Base-by-base conservation (phyloP, 2,113 vertebrate species). In the Archocentrus centrarchus region DNA sequence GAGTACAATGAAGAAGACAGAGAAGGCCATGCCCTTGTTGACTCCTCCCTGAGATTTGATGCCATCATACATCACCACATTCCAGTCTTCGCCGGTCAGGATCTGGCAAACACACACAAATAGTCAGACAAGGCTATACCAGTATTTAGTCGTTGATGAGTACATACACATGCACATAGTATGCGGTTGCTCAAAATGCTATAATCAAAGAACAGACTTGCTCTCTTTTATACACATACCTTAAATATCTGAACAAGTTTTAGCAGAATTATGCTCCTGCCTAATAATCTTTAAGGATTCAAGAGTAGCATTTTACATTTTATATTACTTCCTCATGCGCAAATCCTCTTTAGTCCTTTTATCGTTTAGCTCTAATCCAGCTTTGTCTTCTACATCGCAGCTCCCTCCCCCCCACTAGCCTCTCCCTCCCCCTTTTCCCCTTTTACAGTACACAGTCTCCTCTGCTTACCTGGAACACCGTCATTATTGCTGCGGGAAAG, bases 401-500 rank as follows among this genome's bases (percentile, higher is more conserved):
- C 18, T n/a, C 32, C 32, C 27, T 27, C 53, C 30, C 61, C 24
- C 44, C 50, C 47, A 55, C 68, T 73, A 32, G 18, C 47, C 18
- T 27, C 59, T 37, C 7, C 13, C 37, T 30, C 76, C 55, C 37
- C 32, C 20, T 24, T 68, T 55, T 70, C 15, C n/a, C 63, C 44
- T 18, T 76, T 53, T 59, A 60, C 27, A 77, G 41, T 64, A 66
- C 70, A 63, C 39, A 2, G 6, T 62, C 59, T 59, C 61, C 44
- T 68, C 35, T 37, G 24, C 93, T 88, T 95, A 98, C 98, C 98
- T 99, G 98, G 94, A 99, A 99, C 86, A 99, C 98, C 1, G 98
- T 99, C 98, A 99, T 99, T 97, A 99, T 99, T 96, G 98, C 98
- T 96, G 98, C 98, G 66, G 98, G 98, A 92, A 99, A 99, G 70